Base-by-base conservation (phyloP, 2,113 vertebrate species). In the Gobius niger region DNA sequence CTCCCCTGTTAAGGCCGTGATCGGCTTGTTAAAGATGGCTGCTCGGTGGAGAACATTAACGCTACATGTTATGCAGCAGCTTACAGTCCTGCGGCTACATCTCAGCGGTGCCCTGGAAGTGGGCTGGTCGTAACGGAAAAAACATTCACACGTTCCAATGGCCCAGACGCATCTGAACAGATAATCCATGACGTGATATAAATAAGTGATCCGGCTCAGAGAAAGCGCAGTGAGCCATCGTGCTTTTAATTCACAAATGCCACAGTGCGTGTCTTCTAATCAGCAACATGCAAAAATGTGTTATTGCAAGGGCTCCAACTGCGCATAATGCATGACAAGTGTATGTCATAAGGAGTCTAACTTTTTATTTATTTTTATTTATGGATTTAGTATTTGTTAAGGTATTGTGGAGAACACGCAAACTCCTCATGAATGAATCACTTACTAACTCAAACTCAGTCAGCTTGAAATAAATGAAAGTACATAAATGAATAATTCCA, bases 1-100 rank as follows among this genome's bases (percentile, higher is more conserved):
- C 63, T 67, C 70, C 60, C 65, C 70, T 60, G 73, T 83, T 78
- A 80, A 84, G 75, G 79, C 78, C 78, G 69, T 82, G 84, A 82
- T 84, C 73, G 70, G 69, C 62, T 76, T 14, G 67, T 67, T 60
- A 78, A 54, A 75, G 81, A 86, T 54, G 72, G 67, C 76, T 78
- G 57, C n/a, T 53, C 71, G 42, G 80, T 1, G 14, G 47, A 62
- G 56, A 72, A 72, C 78, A 81, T 85, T 82, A 74, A 79, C 68
- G 79, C 79, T 79, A 77, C 77, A 78, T 75, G 82, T 75, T 73
- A 49, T 65, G 1, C n/a, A 53, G 70, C 8, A 15, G 47, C 49
- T 9, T 54, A 54, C 7, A 62, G 59, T 59, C 72, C 54, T n/a
- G 19, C 3, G 16, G 68, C 65, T 63, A 52, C 6, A 34, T 66